Evolutionary conservation across 2,888 invertebrate species (phyloP).

Genomic region (Pseudoips prasinana): DNA sequence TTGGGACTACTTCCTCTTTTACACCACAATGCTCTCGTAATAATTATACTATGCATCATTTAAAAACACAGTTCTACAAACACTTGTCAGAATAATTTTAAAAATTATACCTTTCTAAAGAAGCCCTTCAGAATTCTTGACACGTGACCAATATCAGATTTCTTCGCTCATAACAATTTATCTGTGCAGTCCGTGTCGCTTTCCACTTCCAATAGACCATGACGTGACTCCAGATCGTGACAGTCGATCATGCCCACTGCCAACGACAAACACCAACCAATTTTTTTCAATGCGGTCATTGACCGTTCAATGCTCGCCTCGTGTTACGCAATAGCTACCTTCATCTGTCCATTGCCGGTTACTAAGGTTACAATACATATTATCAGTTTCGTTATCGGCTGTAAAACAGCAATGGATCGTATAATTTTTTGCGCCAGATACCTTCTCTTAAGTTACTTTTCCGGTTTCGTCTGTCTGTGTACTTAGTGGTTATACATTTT

Average conservation of each 20-base stretch:
- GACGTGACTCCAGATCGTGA: constrained; percentile 36
- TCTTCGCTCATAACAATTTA: constrained; percentile 16
- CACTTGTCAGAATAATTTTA: no score
- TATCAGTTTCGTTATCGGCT: neutral
- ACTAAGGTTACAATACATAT: neutral
- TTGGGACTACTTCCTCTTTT: no score
- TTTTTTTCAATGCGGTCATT: constrained; percentile 49
- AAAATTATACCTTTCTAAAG: no score
- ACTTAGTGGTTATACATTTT: constrained; percentile 18
- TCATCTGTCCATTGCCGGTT: constrained; percentile 28
- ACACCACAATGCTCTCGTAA: no score
- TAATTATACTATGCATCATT: no score
- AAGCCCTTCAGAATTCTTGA: no score
- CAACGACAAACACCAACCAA: constrained; percentile 27
- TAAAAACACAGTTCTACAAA: no score
- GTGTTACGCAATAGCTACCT: constrained; percentile 36
- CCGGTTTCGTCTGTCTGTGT: constrained; percentile 39
- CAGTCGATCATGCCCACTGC: constrained; percentile 28
- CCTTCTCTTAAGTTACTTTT: constrained; percentile 31
- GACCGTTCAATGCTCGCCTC: constrained; percentile 37
- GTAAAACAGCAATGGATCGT: constrained; percentile 13
- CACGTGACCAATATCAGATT: constrained; percentile 2
- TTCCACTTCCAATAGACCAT: constrained; percentile 28
- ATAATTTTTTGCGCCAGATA: constrained; percentile 26
- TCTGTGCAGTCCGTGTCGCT: constrained; percentile 25